These are phyloP conservation scores for Sinocyclocheilus maitianheensis DNA, from an alignment of 2,113 vertebrate species.

Conservation along the genomic window DNA sequence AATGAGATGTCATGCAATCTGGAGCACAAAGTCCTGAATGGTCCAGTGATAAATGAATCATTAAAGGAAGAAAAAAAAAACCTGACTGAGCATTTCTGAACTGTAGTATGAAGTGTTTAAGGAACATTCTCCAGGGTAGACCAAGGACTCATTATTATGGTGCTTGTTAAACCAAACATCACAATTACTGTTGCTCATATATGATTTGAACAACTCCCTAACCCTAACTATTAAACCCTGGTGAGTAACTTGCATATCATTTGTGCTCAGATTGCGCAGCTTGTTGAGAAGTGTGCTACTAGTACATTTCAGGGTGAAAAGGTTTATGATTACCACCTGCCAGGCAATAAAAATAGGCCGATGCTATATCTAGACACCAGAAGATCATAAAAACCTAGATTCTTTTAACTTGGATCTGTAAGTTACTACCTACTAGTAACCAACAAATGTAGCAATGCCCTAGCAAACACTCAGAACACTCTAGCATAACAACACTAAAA, in stretches of 20 bases:
- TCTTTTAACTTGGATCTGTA: neutral
- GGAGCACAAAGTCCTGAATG: slow-evolving; percentile 23
- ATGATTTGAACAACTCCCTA: neutral
- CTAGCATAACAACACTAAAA: too few species aligned
- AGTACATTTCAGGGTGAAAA: neutral
- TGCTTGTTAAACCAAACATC: neutral
- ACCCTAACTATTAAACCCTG: neutral
- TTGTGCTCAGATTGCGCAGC: neutral
- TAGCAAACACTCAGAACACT: too few species aligned
- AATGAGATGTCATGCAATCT: slow-evolving; percentile 47
- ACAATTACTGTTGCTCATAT: neutral
- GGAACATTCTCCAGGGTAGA: slow-evolving; percentile 3
- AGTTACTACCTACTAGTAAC: too few species aligned
- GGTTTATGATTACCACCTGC: neutral
- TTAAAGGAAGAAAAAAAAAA: neutral
- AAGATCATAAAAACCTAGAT: neutral
- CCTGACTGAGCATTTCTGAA: neutral
- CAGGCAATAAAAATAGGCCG: neutral
- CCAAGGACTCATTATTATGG: neutral
- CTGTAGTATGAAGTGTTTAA: neutral
- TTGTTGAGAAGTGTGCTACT: neutral
- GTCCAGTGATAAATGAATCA: slow-evolving; percentile 14
- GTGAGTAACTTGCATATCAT: neutral
- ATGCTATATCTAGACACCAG: neutral
- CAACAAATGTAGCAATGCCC: too few species aligned